A percentile compares a stretch with the other conserved stretches of the same genome.
Conservation (phyloP, 2,113 vertebrate genomes). For the Acrocephalus kingi region DNA sequence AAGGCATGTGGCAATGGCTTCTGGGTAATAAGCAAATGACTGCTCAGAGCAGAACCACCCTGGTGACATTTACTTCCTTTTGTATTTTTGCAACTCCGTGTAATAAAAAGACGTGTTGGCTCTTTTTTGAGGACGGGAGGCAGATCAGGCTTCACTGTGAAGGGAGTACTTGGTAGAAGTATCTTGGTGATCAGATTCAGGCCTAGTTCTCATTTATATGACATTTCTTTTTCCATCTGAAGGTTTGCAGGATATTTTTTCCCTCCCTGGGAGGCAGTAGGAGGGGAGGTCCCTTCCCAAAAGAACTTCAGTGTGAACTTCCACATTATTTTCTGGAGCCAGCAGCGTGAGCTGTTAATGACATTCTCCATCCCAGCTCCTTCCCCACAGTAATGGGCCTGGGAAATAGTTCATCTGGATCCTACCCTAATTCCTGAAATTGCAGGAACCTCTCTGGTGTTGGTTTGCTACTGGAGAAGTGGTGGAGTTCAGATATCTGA, state of each 20-base stretch:
- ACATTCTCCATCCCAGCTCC: not conserved
- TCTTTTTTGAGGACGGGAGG: not conserved
- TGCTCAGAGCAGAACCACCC: slow-evolving; percentile 52
- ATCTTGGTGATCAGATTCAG: not conserved
- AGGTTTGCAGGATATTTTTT: not conserved
- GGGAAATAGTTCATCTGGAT: not conserved
- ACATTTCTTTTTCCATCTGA: not conserved
- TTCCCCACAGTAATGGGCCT: not conserved
- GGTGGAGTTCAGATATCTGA: not conserved
- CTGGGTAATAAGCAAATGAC: slow-evolving; percentile 54
- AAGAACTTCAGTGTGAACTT: not conserved
- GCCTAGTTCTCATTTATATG: not conserved
- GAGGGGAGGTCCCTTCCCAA: not conserved
- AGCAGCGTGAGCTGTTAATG: not conserved
- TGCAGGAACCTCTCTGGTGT: not conserved
- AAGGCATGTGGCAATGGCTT: not conserved
- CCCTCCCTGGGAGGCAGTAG: not conserved
- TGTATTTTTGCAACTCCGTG: slow-evolving; percentile 22
- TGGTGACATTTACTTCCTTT: slow-evolving; percentile 46
- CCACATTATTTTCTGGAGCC: not conserved
- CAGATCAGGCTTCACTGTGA: not conserved
- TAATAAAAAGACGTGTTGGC: not conserved
- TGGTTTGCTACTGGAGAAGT: not conserved
- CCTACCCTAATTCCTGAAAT: slow-evolving; percentile 36
- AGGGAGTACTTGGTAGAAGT: not conserved